These are phyloP conservation scores for Corythornis leucogaster DNA, from an alignment of 2,797 vertebrate genomes.

Conservation along the genomic window DNA sequence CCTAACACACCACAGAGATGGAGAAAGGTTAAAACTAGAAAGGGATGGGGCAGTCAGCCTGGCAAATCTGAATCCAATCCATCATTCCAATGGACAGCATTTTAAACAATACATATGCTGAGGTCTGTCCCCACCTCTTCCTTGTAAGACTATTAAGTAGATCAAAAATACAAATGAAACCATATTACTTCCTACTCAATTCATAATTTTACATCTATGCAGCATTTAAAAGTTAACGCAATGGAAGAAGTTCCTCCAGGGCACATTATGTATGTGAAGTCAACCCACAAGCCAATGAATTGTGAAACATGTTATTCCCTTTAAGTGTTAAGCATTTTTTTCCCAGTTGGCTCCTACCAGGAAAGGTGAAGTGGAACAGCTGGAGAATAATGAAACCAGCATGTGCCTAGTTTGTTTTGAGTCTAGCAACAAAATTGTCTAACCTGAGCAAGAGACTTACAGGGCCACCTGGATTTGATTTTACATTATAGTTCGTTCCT, in stretches of 20 bases:
- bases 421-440: slow-evolving; percentile 60
- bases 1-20: neutral
- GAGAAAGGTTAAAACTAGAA: neutral
- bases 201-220: neutral
- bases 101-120: neutral
- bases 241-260: slow-evolving; percentile 18
- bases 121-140: neutral
- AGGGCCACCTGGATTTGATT: slow-evolving; percentile 67
- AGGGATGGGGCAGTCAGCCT: neutral
- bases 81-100: neutral
- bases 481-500: slow-evolving; percentile 60
- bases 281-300: slow-evolving; percentile 42
- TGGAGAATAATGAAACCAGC: slow-evolving; percentile 73
- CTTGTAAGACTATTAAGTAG: neutral
- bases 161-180: neutral
- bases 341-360: slow-evolving; percentile 49
- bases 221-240: slow-evolving; percentile 32
- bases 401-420: slow-evolving; percentile 69
- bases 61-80: neutral
- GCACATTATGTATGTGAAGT: slow-evolving; percentile 33
- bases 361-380: slow-evolving; percentile 73
- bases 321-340: slow-evolving; percentile 61
- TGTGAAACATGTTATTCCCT: slow-evolving; percentile 58
- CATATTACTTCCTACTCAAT: neutral
- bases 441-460: slow-evolving; percentile 55